These are phyloP conservation scores for Melanaphis sacchari DNA, from an alignment of 1,140 invertebrate species.

Conservation along the genomic window DNA sequence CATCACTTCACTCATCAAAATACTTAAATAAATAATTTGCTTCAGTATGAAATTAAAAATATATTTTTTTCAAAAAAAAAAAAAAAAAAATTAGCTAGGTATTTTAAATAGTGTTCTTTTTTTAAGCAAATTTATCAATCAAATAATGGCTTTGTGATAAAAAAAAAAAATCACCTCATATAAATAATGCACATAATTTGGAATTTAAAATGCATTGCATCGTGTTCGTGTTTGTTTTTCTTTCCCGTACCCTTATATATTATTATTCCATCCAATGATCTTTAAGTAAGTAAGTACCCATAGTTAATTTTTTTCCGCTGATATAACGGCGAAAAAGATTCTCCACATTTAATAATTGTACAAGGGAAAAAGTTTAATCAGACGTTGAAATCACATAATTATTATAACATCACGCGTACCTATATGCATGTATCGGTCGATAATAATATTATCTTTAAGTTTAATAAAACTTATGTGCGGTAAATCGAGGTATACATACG, in stretches of 20 bases:
- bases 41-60: too few relatives aligned
- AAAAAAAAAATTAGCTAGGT: too few relatives aligned
- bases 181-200: background rate
- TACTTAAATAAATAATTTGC: too few relatives aligned
- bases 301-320: background rate
- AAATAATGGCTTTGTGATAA: background rate
- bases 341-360: background rate
- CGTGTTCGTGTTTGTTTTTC: background rate
- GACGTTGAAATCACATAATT: background rate
- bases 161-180: background rate
- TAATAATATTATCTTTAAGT: background rate
- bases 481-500: background rate
- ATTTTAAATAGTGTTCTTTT: too few relatives aligned
- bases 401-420: background rate
- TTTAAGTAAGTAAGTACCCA: background rate
- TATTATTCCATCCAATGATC: background rate
- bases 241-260: background rate
- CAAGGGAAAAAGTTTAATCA: background rate
- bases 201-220: background rate
- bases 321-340: background rate
- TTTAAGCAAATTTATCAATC: background rate
- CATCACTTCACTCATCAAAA: too few relatives aligned
- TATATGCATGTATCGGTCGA: background rate
- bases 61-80: too few relatives aligned
- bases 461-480: too few relatives aligned